Base-by-base conservation (phyloP, 92 coral and sea anemone genomes). In the Phymanthus crucifer region DNA sequence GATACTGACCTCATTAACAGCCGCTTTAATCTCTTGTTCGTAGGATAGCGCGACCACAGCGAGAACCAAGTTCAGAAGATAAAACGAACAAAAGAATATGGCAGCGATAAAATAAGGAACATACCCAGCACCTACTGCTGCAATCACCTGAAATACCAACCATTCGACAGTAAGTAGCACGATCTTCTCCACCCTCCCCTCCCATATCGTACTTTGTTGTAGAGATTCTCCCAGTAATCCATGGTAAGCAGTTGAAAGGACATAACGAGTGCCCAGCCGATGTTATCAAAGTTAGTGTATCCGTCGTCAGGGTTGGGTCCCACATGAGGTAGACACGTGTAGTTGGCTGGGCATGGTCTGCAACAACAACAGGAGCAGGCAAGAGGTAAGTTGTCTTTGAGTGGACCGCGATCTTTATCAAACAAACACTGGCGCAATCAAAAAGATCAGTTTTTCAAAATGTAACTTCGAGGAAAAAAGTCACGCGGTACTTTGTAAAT, bases 151-250 rank as follows among this genome's bases (percentile, higher is more conserved):
- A 48, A 66, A 80, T 46, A 2, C n/a, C 54, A 40, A 71, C 23
- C 24, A 69, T 18, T 16, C 7, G 17, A 69, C 45, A 27, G 68
- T 69, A 24, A 69, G 40, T 32, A 35, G 9, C 13, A 16, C 6
- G 12, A 1, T 19, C 19, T 12, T 14, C 24, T 21, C 64, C 27
- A 21, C 64, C 27, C 26, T 29, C 6, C 61, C 64, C 23, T 19
- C 26, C 27, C 6, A 3, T 3, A 54, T 21, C 92, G 57, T 68
- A 95, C 98, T 81, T 95, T 93, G 78, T 95, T 83, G 76, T 92
- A 95, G 26, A 93, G 91, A 81, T 95, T 89, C 71, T 95, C 98
- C 98, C 98, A 95, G 89, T 84, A 95, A 84, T 95, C 98, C 88
- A 95, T 87, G 5, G 98, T 95, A 21, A 95, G 97, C 9, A 95